Evolutionary conservation across 2,113 vertebrate genomes (phyloP), one percentile per base, ranked within the genome.

Genomic region (Jaculus jaculus): DNA sequence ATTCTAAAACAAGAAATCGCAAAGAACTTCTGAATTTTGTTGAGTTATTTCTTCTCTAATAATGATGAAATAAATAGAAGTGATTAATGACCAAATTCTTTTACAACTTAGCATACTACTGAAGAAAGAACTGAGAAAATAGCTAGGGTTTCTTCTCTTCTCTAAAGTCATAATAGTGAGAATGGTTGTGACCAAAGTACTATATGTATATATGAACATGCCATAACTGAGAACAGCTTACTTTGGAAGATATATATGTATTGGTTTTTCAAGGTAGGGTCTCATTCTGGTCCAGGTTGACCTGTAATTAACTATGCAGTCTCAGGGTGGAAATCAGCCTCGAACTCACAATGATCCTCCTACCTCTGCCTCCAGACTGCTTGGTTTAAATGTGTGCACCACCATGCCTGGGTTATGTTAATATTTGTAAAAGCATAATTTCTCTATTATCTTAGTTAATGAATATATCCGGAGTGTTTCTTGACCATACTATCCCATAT

Each of bases 1-100:
- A 69, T 75, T 58, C 47, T 77, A 65, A 94, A 96, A 80, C n/a
- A 93, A 72, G 58, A 23, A 24, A 63, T 72, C 32, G 73, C 11
- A 60, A 84, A 90, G 82, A 13, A 63, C n/a, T 68, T 11, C 51
- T 74, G 28, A 86, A 61, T 39, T 71, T 1, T 72, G 17, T 77
- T 84, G 12, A 66, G 74, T 47, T 34, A 26, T 20, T n/a, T 81
- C 72, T 13, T 0, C 39, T 79, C 87, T 80, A 87, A 71, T 16
- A 32, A 42, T 4, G 75, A 32, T 63, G 4, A 82, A 77, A 18
- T 58, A 54, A 54, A 77, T 58, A 23, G 13, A 51, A 77, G 42
- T 77, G 0, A n/a, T 83, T 34, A 95, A 20, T 60, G 12, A 10
- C 20, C n/a, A 24, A 89, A 69, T 85, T 26, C 9, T 78, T 94